phyloP scores from a whole-genome alignment of 1,140 invertebrate species.

The Ganaspis sp. region DNA sequence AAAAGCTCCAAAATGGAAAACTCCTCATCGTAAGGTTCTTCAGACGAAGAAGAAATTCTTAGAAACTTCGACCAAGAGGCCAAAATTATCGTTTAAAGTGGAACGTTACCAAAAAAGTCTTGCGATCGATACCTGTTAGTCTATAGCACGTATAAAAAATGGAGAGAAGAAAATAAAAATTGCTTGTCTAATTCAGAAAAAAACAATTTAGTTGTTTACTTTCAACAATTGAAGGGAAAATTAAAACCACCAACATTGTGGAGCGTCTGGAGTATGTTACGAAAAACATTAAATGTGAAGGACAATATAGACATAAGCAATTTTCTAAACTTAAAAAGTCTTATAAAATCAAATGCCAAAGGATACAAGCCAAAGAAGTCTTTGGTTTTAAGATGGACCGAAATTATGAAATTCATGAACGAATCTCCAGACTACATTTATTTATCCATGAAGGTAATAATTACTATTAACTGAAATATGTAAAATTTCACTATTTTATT shows the following conservation, averaged over 20 bases:
- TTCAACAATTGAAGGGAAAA: too few relatives aligned
- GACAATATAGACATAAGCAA: slow-evolving; percentile 28
- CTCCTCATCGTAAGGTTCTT: too few relatives aligned
- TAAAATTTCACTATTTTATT: too few relatives aligned
- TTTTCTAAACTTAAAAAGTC: slow-evolving; percentile 32
- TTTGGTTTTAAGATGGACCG: slow-evolving; percentile 2
- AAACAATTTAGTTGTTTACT: too few relatives aligned
- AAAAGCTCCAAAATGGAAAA: background rate
- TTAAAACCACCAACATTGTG: too few relatives aligned
- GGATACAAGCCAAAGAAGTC: slow-evolving; percentile 31
- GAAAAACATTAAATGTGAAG: too few relatives aligned
- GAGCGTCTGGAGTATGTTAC: too few relatives aligned
- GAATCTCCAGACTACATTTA: background rate
- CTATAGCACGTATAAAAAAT: slow-evolving; percentile 32
- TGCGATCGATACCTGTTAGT: slow-evolving; percentile 23
- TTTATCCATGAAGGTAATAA: too few relatives aligned
- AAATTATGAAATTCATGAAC: slow-evolving; percentile 25
- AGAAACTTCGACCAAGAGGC: slow-evolving; percentile 32
- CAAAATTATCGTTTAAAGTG: background rate
- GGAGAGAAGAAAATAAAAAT: slow-evolving; percentile 17
- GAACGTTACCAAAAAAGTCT: slow-evolving; percentile 33
- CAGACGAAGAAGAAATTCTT: slow-evolving; percentile 11
- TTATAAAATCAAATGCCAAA: slow-evolving; percentile 36
- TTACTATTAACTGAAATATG: too few relatives aligned
- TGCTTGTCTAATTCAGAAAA: slow-evolving; percentile 9